Evolutionary conservation across 2,797 vertebrate genomes (phyloP).

Genomic region (Parotocinclus haroldoi): DNA sequence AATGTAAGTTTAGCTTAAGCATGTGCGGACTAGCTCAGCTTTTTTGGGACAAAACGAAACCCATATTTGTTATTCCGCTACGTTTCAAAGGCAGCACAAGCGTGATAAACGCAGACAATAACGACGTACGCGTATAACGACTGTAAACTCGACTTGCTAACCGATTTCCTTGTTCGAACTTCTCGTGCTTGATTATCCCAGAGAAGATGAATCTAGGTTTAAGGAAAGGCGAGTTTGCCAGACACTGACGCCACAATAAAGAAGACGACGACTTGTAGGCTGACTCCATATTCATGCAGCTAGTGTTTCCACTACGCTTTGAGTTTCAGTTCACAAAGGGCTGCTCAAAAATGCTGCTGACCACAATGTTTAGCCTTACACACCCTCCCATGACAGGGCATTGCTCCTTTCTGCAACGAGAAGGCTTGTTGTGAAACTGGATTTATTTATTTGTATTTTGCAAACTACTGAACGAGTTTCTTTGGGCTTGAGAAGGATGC

Average conservation of each 20-base stretch:
- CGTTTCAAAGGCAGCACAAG: too few relatives aligned
- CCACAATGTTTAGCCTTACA: slow-evolving; percentile 34
- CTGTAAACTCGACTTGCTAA: slow-evolving; percentile 51
- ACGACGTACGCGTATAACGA: slow-evolving; percentile 42
- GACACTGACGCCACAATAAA: too few relatives aligned
- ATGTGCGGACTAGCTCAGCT: slow-evolving; percentile 53
- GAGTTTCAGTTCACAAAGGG: slow-evolving; percentile 16
- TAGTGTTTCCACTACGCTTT: slow-evolving; percentile 17
- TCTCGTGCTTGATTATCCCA: slow-evolving; percentile 15
- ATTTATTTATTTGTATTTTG: too few relatives aligned
- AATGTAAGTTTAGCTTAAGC: slow-evolving; percentile 72
- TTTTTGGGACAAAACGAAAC: slow-evolving; percentile 13
- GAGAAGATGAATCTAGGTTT: too few relatives aligned
- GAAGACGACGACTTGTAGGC: too few relatives aligned
- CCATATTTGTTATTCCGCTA: too few relatives aligned
- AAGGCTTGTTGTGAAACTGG: slow-evolving; percentile 30
- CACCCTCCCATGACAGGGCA: slow-evolving; percentile 30
- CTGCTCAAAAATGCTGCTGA: slow-evolving; percentile 18
- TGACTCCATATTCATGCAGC: slow-evolving; percentile 2
- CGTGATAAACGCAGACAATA: slow-evolving; percentile 23
- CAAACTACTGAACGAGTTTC: slow-evolving; percentile 45
- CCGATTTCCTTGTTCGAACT: neutral
- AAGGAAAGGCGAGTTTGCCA: too few relatives aligned
- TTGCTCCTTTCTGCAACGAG: slow-evolving; percentile 27
- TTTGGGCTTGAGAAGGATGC: slow-evolving; percentile 38